Percentiles rank a stretch among this genome's conserved stretches.
Conservation (phyloP, 2,113 vertebrate species). For the Notechis scutatus region DNA sequence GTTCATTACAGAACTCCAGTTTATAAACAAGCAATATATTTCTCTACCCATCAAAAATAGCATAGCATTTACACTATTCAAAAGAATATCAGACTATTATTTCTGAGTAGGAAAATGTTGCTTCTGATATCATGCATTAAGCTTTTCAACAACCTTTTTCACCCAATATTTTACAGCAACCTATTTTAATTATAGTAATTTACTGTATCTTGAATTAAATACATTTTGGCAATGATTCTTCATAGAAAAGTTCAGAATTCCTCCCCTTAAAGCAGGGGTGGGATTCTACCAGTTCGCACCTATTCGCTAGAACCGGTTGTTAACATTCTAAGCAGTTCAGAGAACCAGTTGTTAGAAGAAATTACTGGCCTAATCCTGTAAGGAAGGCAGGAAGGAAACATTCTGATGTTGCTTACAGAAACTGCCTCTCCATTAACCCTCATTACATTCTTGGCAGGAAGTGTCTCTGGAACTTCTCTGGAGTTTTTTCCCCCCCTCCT, state of each 20-base stretch:
- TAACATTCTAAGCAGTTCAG: too few relatives aligned
- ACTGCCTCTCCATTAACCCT: too few relatives aligned
- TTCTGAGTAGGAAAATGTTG: constrained; percentile 51
- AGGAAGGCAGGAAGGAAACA: too few relatives aligned
- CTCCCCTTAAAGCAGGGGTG: too few relatives aligned
- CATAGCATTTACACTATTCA: constrained; percentile 44
- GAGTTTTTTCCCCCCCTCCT: too few relatives aligned
- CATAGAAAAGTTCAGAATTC: constrained; percentile 45
- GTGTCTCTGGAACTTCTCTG: too few relatives aligned
- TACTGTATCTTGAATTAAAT: constrained; percentile 68
- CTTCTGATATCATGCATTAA: constrained; percentile 39
- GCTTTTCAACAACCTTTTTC: constrained; percentile 63
- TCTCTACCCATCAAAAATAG: constrained; percentile 59
- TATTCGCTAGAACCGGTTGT: too few relatives aligned
- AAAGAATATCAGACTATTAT: constrained; percentile 28
- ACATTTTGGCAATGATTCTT: constrained; percentile 69
- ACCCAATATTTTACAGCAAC: constrained; percentile 69
- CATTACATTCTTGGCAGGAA: too few relatives aligned
- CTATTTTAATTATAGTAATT: constrained; percentile 76
- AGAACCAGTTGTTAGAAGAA: too few relatives aligned
- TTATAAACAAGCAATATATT: constrained; percentile 54
- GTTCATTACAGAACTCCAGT: constrained; percentile 26
- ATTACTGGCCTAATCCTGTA: too few relatives aligned
- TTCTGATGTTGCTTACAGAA: too few relatives aligned
- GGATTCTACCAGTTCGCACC: too few relatives aligned